Evolutionary conservation across 2,797 vertebrate genomes (phyloP).

Genomic region (Salmo trutta): DNA sequence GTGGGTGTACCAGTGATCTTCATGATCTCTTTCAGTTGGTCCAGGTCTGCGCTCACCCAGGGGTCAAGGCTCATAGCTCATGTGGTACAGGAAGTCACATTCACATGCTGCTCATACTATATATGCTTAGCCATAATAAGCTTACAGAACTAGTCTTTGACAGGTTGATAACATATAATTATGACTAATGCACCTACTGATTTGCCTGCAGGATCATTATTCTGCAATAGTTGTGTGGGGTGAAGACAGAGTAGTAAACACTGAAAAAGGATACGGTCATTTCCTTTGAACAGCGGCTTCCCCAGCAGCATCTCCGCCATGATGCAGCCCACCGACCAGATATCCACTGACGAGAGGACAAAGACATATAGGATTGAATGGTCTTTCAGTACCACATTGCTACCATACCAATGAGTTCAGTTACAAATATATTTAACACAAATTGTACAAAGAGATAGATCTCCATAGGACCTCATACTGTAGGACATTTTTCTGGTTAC

Average conservation of each 20-base stretch:
- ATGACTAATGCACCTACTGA: no score
- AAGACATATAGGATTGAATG: neutral
- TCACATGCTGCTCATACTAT: neutral
- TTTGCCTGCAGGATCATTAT: no score
- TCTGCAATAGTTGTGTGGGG: neutral
- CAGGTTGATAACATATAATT: neutral
- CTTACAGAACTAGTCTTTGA: neutral
- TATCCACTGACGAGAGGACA: constrained; percentile 84
- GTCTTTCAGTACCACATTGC: neutral
- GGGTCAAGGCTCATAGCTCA: constrained; percentile 47
- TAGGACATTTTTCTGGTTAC: neutral
- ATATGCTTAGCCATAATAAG: neutral
- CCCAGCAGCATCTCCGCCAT: constrained; percentile 98
- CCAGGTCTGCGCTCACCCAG: constrained; percentile 82
- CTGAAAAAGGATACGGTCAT: constrained; percentile 91
- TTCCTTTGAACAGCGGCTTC: constrained; percentile 94
- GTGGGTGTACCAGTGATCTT: constrained; percentile 94
- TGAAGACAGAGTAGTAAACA: neutral
- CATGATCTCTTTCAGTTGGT: constrained; percentile 98
- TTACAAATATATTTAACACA: neutral
- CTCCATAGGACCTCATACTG: neutral
- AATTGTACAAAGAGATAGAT: neutral
- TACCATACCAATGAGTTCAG: neutral
- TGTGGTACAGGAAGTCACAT: neutral
- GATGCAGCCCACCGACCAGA: constrained; percentile 98